A percentile compares a stretch with the other conserved stretches of the same genome.
Conservation (phyloP, 2,888 invertebrate species). For the Drosophila parthenogenetica region DNA sequence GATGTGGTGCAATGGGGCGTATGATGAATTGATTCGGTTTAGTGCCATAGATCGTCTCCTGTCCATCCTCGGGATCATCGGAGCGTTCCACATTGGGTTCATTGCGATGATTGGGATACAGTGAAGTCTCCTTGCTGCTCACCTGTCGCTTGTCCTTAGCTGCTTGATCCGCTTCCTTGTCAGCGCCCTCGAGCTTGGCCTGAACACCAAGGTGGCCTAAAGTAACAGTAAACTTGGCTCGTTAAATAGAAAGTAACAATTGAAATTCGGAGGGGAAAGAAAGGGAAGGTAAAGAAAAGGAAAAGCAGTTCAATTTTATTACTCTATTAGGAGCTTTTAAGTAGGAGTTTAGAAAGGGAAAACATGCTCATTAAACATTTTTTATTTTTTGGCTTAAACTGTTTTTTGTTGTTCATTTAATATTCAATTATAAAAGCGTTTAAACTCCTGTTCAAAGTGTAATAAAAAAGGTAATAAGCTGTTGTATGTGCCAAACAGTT, state of each 20-base stretch:
- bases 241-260: constrained; percentile 20
- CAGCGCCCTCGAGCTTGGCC: constrained; percentile 41
- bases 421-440: too few species aligned
- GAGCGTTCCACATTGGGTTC: constrained; percentile 44
- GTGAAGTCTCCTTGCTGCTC: constrained; percentile 78
- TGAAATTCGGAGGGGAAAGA: neutral
- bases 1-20: constrained; percentile 82
- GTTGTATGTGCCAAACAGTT: too few species aligned
- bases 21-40: constrained; percentile 84
- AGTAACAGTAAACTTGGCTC: neutral
- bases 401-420: too few species aligned
- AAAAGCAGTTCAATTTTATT: neutral
- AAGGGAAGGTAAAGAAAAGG: neutral
- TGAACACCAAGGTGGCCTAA: constrained; percentile 64
- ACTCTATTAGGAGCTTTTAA: neutral
- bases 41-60: constrained; percentile 83
- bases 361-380: too few species aligned
- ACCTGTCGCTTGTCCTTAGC: constrained; percentile 84
- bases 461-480: too few species aligned
- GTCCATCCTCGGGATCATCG: constrained; percentile 83
- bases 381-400: too few species aligned
- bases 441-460: too few species aligned
- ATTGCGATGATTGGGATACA: constrained; percentile 83
- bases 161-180: constrained; percentile 62
- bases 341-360: neutral